Evolutionary conservation across 2,888 invertebrate species (phyloP), one percentile per base, ranked within the genome.

Genomic region (Drosophila percnosoma): DNA sequence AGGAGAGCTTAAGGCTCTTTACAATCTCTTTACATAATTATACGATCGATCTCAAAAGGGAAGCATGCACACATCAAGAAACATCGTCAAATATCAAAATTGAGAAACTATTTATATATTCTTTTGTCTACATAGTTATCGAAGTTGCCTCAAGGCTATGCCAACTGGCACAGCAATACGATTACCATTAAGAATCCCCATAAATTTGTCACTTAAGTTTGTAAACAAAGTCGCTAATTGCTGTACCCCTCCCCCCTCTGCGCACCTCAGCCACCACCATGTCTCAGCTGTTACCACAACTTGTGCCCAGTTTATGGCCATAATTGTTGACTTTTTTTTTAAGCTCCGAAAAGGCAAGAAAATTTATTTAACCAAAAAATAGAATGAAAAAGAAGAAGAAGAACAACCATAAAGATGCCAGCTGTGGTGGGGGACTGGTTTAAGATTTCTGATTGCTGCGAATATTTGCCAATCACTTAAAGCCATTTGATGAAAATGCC

Each of bases 401-500:
- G 3, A 62, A 59, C 51, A 29, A 21, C 8, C 6, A 54, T 10
- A 18, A 24, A 54, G 18, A 68, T 55, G 38, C 48, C n/a, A 42
- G 52, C n/a, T 57, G 52, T 21, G 48, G 34, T 72, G 52, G 27
- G 8, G 66, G 70, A 42, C 64, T 62, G 78, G 72, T 29, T 73
- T 53, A 69, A 74, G 69, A 61, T 59, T 71, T 82, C 54, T 87
- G 90, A 87, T 68, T 82, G 80, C 68, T 68, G 67, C 61, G 54
- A 62, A 62, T 78, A 77, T 85, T 85, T 87, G 88, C 88, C 90
- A 89, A 87, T 89, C 85, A 89, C 83, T 87, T 89, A 69, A 62
- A 45, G 58, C 70, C 49, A 51, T 57, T 63, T 60, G 57, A 68
- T 72, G 72, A 65, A 75, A 68, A 67, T 68, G 55, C 68, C 58